Conservation (phyloP, 2,113 vertebrate species). For the Pipra filicauda region DNA sequence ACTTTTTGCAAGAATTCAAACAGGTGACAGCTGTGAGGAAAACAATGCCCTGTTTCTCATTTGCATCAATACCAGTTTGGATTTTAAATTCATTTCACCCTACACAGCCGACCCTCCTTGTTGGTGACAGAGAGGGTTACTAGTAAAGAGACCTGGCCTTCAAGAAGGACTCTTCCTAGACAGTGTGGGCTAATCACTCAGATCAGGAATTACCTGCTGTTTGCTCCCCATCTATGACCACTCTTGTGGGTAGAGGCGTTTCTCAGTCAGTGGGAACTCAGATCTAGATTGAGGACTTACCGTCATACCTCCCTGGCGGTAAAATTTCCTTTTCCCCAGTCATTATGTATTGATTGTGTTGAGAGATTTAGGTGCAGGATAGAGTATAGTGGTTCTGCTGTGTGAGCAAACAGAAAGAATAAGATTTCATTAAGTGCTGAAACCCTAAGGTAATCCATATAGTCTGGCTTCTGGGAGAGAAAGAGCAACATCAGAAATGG, state of each 20-base stretch:
- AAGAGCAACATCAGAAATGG: neutral
- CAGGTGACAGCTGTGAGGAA: neutral
- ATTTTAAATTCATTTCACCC: neutral
- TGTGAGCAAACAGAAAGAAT: neutral
- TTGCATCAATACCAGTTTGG: neutral
- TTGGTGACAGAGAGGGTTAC: neutral
- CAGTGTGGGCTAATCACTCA: neutral
- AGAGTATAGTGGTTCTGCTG: neutral
- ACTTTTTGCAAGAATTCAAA: neutral
- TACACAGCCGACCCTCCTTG: neutral
- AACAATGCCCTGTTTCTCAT: neutral
- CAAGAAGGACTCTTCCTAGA: neutral
- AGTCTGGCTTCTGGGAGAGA: neutral
- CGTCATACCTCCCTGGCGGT: neutral
- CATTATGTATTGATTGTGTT: accelerated
- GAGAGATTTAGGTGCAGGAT: neutral
- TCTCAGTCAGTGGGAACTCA: neutral
- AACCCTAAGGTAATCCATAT: neutral
- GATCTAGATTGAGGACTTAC: neutral
- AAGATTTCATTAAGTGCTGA: neutral
- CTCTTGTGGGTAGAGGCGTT: neutral
- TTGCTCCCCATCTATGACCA: neutral
- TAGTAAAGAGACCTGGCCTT: neutral
- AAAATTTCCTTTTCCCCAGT: neutral
- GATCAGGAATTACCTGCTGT: neutral